A percentile compares a stretch with the other conserved stretches of the same genome.
Evolutionary conservation across 2,888 invertebrate species (phyloP).

Genomic region (Drosophila aldrichi): DNA sequence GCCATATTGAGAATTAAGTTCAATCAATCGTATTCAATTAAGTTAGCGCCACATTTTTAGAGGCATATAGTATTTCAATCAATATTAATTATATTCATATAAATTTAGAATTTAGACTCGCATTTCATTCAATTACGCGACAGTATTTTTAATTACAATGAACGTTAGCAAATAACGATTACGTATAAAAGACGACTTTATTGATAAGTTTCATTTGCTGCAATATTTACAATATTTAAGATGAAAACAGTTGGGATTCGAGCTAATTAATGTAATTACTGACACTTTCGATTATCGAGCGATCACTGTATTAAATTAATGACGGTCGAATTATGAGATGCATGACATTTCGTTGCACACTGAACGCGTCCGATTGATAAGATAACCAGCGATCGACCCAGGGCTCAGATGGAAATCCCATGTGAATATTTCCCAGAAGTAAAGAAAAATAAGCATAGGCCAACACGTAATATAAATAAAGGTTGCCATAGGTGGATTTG

Average conservation of each 20-base stretch:
- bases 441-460: constrained; percentile 21
- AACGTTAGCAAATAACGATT: not conserved
- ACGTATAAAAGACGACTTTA: not conserved
- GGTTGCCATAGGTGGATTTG: constrained; percentile 4
- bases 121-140: constrained; percentile 44
- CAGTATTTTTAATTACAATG: constrained; percentile 19
- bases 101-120: constrained; percentile 24
- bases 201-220: not conserved
- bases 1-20: constrained; percentile 57
- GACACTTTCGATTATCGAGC: not conserved
- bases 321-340: constrained; percentile 7
- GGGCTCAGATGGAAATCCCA: constrained; percentile 18
- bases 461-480: constrained; percentile 11
- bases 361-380: constrained; percentile 31
- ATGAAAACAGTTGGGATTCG: no score
- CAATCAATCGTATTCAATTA: constrained; percentile 57
- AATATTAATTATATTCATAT: constrained; percentile 30
- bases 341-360: constrained; percentile 22
- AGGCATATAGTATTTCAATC: constrained; percentile 31
- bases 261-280: not conserved
- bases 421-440: constrained; percentile 30
- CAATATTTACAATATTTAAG: not conserved
- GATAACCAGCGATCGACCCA: constrained; percentile 25
- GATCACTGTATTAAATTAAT: constrained; percentile 12
- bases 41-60: constrained; percentile 30